Conservation (phyloP, 2,113 vertebrate genomes). For the Myodes glareolus region DNA sequence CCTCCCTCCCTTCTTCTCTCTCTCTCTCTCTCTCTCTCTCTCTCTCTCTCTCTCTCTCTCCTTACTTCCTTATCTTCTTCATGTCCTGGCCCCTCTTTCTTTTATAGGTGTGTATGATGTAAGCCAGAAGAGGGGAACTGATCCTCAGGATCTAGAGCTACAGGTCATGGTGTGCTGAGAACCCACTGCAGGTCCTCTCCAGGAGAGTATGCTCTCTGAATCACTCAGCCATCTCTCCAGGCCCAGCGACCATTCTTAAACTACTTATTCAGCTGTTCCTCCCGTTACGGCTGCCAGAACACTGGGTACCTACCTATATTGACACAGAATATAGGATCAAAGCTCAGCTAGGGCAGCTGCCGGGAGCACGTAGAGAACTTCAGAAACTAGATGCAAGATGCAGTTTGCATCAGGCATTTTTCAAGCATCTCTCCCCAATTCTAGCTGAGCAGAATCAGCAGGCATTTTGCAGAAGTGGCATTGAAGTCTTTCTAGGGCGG, state of each 20-base stretch:
- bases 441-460: background rate
- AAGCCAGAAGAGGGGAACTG: background rate
- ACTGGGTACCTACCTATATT: background rate
- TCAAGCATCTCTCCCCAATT: background rate
- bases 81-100: too few relatives aligned
- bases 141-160: background rate
- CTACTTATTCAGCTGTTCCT: background rate
- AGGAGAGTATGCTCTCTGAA: background rate
- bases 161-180: background rate
- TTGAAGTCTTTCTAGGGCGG: background rate
- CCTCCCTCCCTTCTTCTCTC: too few relatives aligned
- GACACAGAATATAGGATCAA: background rate
- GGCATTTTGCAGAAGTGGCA: background rate
- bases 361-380: background rate
- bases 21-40: accelerated
- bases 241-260: background rate
- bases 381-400: background rate
- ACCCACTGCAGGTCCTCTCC: background rate
- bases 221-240: background rate
- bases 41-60: too few relatives aligned
- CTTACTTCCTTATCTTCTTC: background rate
- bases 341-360: background rate
- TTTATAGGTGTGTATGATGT: background rate
- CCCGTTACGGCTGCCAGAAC: background rate
- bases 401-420: background rate